Conservation (phyloP, 1,140 invertebrate genomes). For the Eueides isabella region DNA sequence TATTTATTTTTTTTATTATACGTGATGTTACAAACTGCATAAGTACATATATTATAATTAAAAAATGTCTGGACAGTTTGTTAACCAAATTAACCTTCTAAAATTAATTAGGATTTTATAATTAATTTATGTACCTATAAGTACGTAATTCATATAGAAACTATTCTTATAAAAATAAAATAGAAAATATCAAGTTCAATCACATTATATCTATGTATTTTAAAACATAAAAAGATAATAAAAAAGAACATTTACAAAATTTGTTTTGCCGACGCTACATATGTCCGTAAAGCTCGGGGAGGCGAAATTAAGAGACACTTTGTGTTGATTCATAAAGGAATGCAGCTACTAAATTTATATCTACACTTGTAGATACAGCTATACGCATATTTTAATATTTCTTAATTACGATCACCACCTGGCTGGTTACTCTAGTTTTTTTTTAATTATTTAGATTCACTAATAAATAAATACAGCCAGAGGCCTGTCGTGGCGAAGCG, state of each 20-base stretch:
- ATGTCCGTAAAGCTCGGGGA: slow-evolving; percentile 65
- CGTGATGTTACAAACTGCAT: background rate
- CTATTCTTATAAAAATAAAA: too few species aligned
- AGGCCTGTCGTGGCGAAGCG: too few species aligned
- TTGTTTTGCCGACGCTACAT: slow-evolving; percentile 52
- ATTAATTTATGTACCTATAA: too few species aligned
- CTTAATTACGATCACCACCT: background rate
- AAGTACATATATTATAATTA: too few species aligned
- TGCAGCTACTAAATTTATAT: slow-evolving; percentile 37
- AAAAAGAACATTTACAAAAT: background rate
- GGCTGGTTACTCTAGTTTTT: slow-evolving; percentile 7
- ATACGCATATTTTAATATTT: slow-evolving; percentile 10
- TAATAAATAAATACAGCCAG: background rate
- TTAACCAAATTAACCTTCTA: too few species aligned
- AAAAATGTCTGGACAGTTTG: too few species aligned
- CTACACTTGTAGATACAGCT: background rate
- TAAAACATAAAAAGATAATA: background rate
- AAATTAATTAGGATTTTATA: too few species aligned
- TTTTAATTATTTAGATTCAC: background rate
- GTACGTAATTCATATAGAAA: too few species aligned
- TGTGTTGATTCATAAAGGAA: slow-evolving; percentile 70
- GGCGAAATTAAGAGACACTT: slow-evolving; percentile 77
- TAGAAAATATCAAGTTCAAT: too few species aligned
- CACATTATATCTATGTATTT: too few species aligned
- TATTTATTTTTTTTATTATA: background rate